Percentiles rank a stretch among this genome's conserved stretches.
These are phyloP conservation scores for Cryptus armator DNA, from an alignment of 2,888 invertebrate species.

Conservation along the genomic window DNA sequence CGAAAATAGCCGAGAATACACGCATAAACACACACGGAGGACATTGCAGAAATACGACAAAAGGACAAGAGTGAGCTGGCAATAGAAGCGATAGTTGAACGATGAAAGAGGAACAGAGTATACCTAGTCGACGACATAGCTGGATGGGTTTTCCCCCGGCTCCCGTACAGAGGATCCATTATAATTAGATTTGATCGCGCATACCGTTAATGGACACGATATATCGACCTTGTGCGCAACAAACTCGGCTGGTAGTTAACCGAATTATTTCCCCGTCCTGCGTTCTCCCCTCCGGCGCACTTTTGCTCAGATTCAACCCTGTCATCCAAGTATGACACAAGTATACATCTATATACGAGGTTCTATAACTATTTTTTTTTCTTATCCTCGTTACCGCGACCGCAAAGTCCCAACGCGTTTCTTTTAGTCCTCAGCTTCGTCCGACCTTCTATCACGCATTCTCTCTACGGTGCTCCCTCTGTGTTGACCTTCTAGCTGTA, in stretches of 20 bases:
- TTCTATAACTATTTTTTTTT: conserved; percentile 11
- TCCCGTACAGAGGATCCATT: conserved; percentile 74
- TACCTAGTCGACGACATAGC: conserved; percentile 36
- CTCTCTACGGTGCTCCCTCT: conserved; percentile 24
- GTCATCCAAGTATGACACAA: conserved; percentile 9
- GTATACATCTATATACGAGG: conserved; percentile 21
- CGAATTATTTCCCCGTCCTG: conserved; percentile 73
- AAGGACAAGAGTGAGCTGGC: background rate
- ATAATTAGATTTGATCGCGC: conserved; percentile 80
- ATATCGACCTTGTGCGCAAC: conserved; percentile 71
- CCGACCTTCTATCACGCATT: conserved; percentile 36
- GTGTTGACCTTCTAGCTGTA: conserved; percentile 24
- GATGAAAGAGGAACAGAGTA: conserved; percentile 42
- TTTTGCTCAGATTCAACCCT: conserved; percentile 48
- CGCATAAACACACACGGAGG: background rate
- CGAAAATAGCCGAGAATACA: conserved; percentile 1
- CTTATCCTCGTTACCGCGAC: background rate
- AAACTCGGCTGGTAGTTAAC: conserved; percentile 77
- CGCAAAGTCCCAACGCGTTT: conserved; percentile 46
- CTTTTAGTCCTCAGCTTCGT: conserved; percentile 47
- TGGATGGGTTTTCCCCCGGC: conserved; percentile 24
- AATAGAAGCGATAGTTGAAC: background rate
- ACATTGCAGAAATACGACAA: conserved; percentile 3
- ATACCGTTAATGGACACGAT: conserved; percentile 80
- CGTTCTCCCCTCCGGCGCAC: conserved; percentile 16